Evolutionary conservation across 1,140 invertebrate genomes (phyloP), one percentile per base, ranked within the genome.

Genomic region (Whitmania pigra): DNA sequence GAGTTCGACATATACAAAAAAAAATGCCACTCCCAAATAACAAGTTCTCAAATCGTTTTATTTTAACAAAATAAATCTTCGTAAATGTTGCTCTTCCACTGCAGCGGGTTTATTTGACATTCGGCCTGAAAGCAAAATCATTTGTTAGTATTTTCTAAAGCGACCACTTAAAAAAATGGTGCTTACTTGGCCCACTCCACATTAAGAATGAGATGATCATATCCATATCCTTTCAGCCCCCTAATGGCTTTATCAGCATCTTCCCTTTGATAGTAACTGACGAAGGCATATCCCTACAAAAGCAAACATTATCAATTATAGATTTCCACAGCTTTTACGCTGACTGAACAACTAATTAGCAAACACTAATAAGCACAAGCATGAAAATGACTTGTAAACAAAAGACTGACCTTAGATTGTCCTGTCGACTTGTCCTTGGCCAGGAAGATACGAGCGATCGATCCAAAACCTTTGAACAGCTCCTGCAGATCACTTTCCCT

Each of bases 181-280:
- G 80, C 79, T 80, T 79, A 84, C 83, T 97, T 98, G 3, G 96
- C 97, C 96, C 96, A 99, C 85, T 99, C 96, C 25, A 97, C 96
- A 83, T 88, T 94, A 18, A 99, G 84, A 80, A 99, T 99, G 71
- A 99, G 86, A 86, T 99, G 94, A 84, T 98, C 94, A 82, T 98
- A 97, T 73, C 95, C 94, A 83, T 92, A 90, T 5, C 94, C 94
- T 82, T 97, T 90, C 7, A 99, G 87, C 60, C 86, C 86, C 72
- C 87, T 82, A 77, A 99, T 97, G 73, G 96, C 96, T 77, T 89
- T 88, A 22, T 91, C 89, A 54, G 96, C 95, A 84, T 96, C 92
- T 77, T 88, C 87, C 76, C 88, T 86, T 73, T 88, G 88, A 79
- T 91, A 91, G 81, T 93, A 98, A 79, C 95, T 95, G 60, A 98